phyloP scores from a whole-genome alignment of 1,140 invertebrate genomes.

The Zaprionus inermis region DNA sequence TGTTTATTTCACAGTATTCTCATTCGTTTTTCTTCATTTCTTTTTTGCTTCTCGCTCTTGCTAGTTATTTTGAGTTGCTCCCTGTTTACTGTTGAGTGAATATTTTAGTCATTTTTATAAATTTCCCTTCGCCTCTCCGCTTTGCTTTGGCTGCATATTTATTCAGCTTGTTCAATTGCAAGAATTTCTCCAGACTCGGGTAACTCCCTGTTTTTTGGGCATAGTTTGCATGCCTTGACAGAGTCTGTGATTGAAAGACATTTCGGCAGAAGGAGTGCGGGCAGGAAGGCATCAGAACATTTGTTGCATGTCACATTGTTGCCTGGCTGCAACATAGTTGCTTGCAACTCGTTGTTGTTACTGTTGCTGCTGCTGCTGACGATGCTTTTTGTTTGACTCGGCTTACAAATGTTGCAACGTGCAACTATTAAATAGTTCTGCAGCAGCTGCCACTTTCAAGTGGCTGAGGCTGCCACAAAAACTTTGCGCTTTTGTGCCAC shows the following conservation, averaged over 20 bases:
- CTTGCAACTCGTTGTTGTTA: neutral
- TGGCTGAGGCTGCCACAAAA: constrained; percentile 50
- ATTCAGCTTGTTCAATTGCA: constrained; percentile 46
- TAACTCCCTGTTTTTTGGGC: constrained; percentile 17
- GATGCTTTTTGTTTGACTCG: constrained; percentile 34
- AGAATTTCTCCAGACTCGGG: constrained; percentile 26
- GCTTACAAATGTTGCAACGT: constrained; percentile 66
- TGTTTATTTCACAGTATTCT: constrained; percentile 30
- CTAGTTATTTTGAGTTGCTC: constrained; percentile 27
- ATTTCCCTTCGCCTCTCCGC: constrained; percentile 8
- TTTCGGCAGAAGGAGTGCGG: constrained; percentile 5
- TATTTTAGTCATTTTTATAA: constrained; percentile 51
- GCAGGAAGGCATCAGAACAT: constrained; percentile 35
- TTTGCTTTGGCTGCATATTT: constrained; percentile 14
- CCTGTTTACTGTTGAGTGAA: constrained; percentile 49
- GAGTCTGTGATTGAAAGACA: constrained; percentile 62
- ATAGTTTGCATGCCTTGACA: constrained; percentile 48
- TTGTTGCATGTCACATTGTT: constrained; percentile 74
- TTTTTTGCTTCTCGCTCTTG: too few species aligned
- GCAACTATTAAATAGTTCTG: constrained; percentile 76
- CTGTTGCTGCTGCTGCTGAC: constrained; percentile 1
- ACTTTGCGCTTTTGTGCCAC: constrained; percentile 54
- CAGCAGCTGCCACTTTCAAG: constrained; percentile 63
- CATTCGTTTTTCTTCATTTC: neutral
- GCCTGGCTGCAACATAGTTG: constrained; percentile 60